These are phyloP conservation scores for Tarsius wallacei DNA, from an alignment of 2,797 vertebrate genomes.

Conservation along the genomic window DNA sequence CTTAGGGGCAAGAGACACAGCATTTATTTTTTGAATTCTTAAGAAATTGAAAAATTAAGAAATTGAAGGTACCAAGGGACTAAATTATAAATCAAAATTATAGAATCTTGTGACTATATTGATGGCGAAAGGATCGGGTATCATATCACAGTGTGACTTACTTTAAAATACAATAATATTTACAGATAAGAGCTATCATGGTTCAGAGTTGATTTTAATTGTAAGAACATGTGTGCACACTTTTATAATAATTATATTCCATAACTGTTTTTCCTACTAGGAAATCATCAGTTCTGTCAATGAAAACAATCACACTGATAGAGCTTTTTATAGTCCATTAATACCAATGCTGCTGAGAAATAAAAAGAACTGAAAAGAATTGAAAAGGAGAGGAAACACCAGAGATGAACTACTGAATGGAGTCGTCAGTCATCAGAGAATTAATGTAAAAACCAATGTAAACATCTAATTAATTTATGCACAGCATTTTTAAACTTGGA, in stretches of 20 bases:
- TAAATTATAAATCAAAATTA: conserved; percentile 67
- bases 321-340: conserved; percentile 39
- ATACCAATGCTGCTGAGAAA: conserved; percentile 43
- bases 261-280: conserved; percentile 65
- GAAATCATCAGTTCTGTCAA: conserved; percentile 71
- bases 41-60: conserved; percentile 71
- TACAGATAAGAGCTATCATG: conserved; percentile 27
- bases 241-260: conserved; percentile 73
- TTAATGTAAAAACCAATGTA: conserved; percentile 18
- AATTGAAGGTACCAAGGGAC: conserved; percentile 67
- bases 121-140: conserved; percentile 44
- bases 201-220: conserved; percentile 46
- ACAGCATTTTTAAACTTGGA: conserved; percentile 6
- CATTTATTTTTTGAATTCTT: conserved; percentile 59
- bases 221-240: not conserved
- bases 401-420: not conserved
- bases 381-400: not conserved
- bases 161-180: conserved; percentile 39
- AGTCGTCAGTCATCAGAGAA: not conserved
- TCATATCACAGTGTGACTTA: not conserved
- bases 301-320: conserved; percentile 58
- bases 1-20: conserved; percentile 49
- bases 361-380: not conserved
- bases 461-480: conserved; percentile 17
- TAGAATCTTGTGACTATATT: conserved; percentile 26